Conservation (phyloP, 2,888 invertebrate genomes). For the Nemoura dubitans region DNA sequence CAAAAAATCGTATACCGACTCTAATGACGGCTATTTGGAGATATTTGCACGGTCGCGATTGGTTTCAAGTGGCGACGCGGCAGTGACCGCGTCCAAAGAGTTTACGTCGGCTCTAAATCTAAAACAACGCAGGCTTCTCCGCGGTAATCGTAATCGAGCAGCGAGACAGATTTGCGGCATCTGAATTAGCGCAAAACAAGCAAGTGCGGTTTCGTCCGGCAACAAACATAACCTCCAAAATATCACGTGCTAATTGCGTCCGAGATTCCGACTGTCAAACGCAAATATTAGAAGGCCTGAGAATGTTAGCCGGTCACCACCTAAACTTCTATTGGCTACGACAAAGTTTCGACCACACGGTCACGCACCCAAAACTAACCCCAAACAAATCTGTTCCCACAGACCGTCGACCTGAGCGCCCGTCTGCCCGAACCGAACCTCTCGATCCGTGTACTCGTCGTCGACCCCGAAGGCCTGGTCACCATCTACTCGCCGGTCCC, state of each 20-base stretch:
- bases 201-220: not conserved
- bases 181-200: not conserved
- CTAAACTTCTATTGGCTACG: not conserved
- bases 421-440: constrained; percentile 70
- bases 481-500: constrained; percentile 73
- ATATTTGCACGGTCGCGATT: not conserved
- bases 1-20: not conserved
- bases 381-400: not conserved
- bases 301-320: not conserved
- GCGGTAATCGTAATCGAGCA: not conserved
- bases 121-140: not conserved
- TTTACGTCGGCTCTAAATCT: not conserved
- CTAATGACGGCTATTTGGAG: not conserved
- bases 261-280: not conserved
- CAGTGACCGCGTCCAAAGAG: not conserved
- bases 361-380: not conserved
- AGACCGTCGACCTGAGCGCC: constrained; percentile 71
- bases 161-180: not conserved
- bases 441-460: constrained; percentile 73
- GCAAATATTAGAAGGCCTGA: not conserved
- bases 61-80: no score
- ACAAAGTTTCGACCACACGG: not conserved
- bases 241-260: not conserved
- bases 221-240: not conserved
- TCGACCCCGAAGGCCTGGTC: constrained; percentile 74